These are phyloP conservation scores for Zapornia atra DNA, from an alignment of 2,113 vertebrate species.

Conservation along the genomic window DNA sequence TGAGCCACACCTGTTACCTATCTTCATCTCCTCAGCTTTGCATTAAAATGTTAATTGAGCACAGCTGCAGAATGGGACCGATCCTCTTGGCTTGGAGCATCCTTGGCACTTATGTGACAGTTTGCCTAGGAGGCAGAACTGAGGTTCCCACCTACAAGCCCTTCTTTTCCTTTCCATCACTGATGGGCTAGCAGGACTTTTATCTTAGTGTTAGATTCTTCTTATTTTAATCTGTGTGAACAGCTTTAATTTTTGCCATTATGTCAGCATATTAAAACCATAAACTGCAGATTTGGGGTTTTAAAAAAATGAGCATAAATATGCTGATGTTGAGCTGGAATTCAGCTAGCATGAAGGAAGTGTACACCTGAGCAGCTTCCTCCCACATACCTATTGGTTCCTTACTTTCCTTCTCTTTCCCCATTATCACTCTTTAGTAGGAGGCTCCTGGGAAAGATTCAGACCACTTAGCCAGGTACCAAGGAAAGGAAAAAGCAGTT, in stretches of 20 bases:
- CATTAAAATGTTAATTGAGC: conserved; percentile 56
- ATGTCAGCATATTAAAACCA: not conserved
- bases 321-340: not conserved
- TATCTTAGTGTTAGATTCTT: not conserved
- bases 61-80: conserved; percentile 34
- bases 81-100: not conserved
- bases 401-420: not conserved
- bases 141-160: accelerated
- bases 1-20: conserved; percentile 44
- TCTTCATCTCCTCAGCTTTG: conserved; percentile 27
- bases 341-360: not conserved
- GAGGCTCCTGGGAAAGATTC: not conserved
- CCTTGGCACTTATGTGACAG: not conserved
- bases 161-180: not conserved
- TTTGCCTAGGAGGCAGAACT: not conserved
- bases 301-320: not conserved
- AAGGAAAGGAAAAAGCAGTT: not conserved
- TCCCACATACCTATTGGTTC: accelerated
- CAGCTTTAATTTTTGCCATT: not conserved
- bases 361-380: not conserved
- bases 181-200: not conserved
- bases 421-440: not conserved
- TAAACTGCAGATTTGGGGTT: not conserved
- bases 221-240: not conserved
- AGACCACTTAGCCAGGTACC: not conserved